These are phyloP conservation scores for Acrobasis suavella DNA, from an alignment of 2,888 invertebrate species.

Conservation along the genomic window DNA sequence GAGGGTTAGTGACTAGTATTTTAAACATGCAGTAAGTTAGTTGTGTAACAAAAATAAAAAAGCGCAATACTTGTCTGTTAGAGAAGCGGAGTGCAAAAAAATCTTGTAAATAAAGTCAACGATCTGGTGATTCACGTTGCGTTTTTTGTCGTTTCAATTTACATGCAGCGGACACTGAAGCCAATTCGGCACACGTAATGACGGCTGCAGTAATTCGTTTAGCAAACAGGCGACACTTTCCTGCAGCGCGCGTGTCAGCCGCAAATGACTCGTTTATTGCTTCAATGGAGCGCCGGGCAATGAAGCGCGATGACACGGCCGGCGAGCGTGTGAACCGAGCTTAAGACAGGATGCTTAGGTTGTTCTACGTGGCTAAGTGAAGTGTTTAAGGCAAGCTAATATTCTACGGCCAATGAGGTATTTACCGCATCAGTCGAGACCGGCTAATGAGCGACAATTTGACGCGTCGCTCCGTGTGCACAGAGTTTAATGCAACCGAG, in stretches of 20 bases:
- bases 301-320: background rate
- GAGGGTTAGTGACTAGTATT: too few relatives aligned
- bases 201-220: constrained; percentile 14
- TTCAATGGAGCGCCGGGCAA: background rate
- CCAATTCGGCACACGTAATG: constrained; percentile 8
- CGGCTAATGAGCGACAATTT: too few relatives aligned
- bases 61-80: constrained; percentile 13
- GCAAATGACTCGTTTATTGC: constrained; percentile 6
- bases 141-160: constrained; percentile 14
- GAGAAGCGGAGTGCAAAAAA: constrained; percentile 12
- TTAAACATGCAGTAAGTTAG: background rate
- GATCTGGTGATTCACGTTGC: constrained; percentile 9
- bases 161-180: constrained; percentile 1
- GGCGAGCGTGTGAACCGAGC: constrained; percentile 9
- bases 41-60: background rate
- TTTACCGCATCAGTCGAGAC: too few relatives aligned
- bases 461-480: too few relatives aligned
- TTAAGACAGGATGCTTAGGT: background rate
- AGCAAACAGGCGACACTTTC: constrained; percentile 8
- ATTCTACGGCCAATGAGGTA: too few relatives aligned
- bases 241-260: background rate
- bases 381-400: too few relatives aligned
- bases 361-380: too few relatives aligned
- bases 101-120: constrained; percentile 20
- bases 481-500: too few relatives aligned